Percentiles rank a stretch among this genome's conserved stretches.
phyloP scores from a whole-genome alignment of 2,797 vertebrate genomes.

The Sebastes matsubarae region DNA sequence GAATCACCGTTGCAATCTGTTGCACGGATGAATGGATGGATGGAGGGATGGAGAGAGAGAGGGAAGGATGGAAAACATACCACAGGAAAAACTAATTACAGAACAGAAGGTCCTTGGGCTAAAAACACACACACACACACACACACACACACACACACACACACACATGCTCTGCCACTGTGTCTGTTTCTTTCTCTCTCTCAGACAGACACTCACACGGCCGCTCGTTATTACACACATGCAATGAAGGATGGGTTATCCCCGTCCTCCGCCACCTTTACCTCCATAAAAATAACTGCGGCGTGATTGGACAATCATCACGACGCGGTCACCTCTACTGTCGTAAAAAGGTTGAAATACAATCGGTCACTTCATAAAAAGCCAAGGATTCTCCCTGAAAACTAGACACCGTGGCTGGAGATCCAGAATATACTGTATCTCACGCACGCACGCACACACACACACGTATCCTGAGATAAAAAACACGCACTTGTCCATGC shows the following conservation, averaged over 20 bases:
- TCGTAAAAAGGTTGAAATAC: conserved; percentile 55
- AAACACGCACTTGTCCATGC: conserved; percentile 16
- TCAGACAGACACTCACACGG: neutral
- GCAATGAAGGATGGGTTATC: conserved; percentile 39
- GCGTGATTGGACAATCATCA: conserved; percentile 44
- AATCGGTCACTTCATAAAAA: conserved; percentile 44
- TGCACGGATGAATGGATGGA: conserved; percentile 55
- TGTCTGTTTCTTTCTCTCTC: neutral
- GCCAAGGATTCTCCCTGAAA: conserved; percentile 48
- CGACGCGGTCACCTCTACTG: conserved; percentile 42
- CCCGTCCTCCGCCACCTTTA: conserved; percentile 48
- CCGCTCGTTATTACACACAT: conserved; percentile 9
- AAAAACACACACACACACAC: conserved; percentile 9
- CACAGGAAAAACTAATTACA: conserved; percentile 78
- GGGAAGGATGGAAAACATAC: conserved; percentile 47
- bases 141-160: conserved; percentile 13
- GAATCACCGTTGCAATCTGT: conserved; percentile 76
- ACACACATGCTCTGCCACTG: neutral
- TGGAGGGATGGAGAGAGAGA: conserved; percentile 1
- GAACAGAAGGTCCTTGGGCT: conserved; percentile 72
- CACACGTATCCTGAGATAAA: neutral
- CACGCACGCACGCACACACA: neutral
- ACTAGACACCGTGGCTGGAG: neutral
- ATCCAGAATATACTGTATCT: neutral
- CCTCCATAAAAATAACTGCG: conserved; percentile 49